Percentiles rank a stretch among this genome's conserved stretches.
phyloP scores from a whole-genome alignment of 2,888 invertebrate genomes.

The Apamea crenata region DNA sequence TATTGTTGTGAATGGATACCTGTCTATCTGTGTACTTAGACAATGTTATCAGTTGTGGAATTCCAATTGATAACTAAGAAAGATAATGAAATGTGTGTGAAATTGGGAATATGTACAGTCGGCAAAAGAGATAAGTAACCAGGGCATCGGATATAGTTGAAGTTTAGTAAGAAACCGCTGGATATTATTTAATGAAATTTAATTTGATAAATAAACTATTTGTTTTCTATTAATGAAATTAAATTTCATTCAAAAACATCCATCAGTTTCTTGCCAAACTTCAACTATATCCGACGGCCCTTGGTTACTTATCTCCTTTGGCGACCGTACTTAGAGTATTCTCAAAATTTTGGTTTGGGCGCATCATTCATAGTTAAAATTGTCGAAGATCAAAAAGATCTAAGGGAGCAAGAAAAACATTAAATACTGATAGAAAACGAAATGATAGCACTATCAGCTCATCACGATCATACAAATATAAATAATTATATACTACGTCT shows the following conservation, averaged over 20 bases:
- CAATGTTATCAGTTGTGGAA: conserved; percentile 60
- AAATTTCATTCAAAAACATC: no score
- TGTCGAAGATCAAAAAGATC: not conserved
- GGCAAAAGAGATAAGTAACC: no score
- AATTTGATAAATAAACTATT: no score
- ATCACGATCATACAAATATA: not conserved
- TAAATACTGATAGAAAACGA: not conserved
- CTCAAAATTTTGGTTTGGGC: not conserved
- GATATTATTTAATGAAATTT: no score
- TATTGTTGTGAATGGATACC: conserved; percentile 57
- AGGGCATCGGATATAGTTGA: no score
- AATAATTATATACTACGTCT: conserved; percentile 14
- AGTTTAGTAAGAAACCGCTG: no score
- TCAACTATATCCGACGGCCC: no score
- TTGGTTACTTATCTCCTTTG: no score
- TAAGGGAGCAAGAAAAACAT: not conserved
- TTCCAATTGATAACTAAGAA: conserved; percentile 53
- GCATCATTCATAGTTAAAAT: not conserved
- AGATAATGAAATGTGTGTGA: conserved; percentile 25
- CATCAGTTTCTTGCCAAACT: no score
- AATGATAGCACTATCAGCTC: not conserved
- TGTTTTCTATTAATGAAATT: no score
- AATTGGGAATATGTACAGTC: conserved; percentile 8
- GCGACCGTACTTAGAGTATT: not conserved
- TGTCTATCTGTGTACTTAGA: conserved; percentile 36